Evolutionary conservation across 1,140 invertebrate genomes (phyloP), one percentile per base, ranked within the genome.

Genomic region (Drosophila teissieri): DNA sequence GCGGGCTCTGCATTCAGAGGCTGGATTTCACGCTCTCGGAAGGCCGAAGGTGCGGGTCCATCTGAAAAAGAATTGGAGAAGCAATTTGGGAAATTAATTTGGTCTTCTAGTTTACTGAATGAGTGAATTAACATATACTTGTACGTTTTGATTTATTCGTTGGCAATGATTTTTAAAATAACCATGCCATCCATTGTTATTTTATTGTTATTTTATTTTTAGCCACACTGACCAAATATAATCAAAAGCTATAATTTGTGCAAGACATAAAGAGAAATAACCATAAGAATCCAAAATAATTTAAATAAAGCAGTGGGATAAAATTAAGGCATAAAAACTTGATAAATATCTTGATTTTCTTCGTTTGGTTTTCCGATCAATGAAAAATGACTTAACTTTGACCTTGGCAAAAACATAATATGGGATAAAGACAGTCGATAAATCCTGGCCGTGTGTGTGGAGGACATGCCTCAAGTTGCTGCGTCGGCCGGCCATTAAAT

Each of bases 21-120:
- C 52, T 78, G 80, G 22, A 52, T 57, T 17, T 92, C 91, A 48
- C 91, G 91, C 36, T 92, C 91, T 40, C 91, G 84, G 64, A 92
- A 92, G 14, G 84, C 79, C 2, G 91, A 91, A 0, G 78, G 34
- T 0, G 70, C 36, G 24, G 61, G 45, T 24, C 40, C 46, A 40
- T 42, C 65, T 78, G 73, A 0, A 76, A 68, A 17, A 56, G n/a
- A 48, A 34, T 31, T 42, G 3, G 1, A 15, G 3, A 17, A n/a
- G 6, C 0, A 24, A n/a, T 39, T 39, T 4, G 2, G 12, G 40
- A 8, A 2, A 17, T 3, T 2, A 8, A 14, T 6, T 1, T 14
- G 2, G 11, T 14, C 22, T 4, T 24, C 5, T 6, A 24, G 3
- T 46, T 46, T 24, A 24, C 45, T 7, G 22, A 27, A 48, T 27